Evolutionary conservation across 1,140 invertebrate species (phyloP).

Genomic region (Heliothis subflexa): DNA sequence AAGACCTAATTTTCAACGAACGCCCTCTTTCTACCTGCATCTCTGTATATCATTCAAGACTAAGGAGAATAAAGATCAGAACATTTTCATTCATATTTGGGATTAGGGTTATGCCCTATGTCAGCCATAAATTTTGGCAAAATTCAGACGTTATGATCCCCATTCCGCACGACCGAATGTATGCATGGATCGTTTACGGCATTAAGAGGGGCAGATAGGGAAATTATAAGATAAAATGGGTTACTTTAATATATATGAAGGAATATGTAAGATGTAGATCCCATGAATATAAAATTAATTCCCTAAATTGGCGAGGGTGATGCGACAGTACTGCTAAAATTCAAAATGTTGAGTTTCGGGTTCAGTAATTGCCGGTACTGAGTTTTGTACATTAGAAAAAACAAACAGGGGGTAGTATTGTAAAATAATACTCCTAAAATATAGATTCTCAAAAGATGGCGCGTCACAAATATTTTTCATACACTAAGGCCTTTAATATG

Average conservation of each 20-base stretch:
- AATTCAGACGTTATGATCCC: slow-evolving; percentile 45
- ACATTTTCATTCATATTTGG: slow-evolving; percentile 26
- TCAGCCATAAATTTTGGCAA: slow-evolving; percentile 39
- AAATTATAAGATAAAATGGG: slow-evolving; percentile 35
- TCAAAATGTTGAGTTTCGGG: too few species aligned
- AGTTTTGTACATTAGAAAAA: too few species aligned
- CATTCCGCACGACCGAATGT: slow-evolving; percentile 30
- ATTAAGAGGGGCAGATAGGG: slow-evolving; percentile 29
- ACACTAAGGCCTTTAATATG: neutral
- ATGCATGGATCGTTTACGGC: slow-evolving; percentile 31
- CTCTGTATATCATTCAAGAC: neutral
- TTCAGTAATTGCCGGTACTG: too few species aligned
- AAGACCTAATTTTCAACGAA: slow-evolving; percentile 11
- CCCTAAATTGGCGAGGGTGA: too few species aligned
- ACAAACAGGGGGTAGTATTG: too few species aligned
- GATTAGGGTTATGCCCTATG: slow-evolving; percentile 32
- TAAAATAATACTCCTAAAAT: too few species aligned
- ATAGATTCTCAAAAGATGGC: neutral
- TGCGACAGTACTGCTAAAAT: too few species aligned
- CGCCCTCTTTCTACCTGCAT: neutral
- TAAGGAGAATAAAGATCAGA: slow-evolving; percentile 15
- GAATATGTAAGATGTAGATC: neutral
- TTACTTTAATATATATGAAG: slow-evolving; percentile 5
- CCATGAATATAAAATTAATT: neutral
- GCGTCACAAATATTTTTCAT: neutral